A percentile compares a stretch with the other conserved stretches of the same genome.
phyloP scores from a whole-genome alignment of 2,113 vertebrate species.

The Tragelaphus scriptus region DNA sequence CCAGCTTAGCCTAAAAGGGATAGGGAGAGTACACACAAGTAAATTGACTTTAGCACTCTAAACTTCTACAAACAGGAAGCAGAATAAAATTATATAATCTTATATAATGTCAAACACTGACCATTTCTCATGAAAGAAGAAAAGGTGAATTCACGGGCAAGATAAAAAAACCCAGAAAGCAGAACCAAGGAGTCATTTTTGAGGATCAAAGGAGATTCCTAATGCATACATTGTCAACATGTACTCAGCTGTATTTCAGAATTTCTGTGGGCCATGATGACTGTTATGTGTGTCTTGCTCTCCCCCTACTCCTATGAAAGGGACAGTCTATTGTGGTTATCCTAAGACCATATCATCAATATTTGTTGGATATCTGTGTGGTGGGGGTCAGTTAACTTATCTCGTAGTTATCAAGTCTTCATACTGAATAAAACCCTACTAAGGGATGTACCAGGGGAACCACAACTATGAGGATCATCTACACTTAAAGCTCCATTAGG shows the following conservation, averaged over 20 bases:
- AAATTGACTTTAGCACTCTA: neutral
- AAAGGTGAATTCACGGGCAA: neutral
- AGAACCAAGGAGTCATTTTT: neutral
- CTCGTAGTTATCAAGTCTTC: neutral
- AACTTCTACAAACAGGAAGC: neutral
- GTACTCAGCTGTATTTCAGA: neutral
- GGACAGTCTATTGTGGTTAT: neutral
- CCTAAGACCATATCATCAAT: neutral
- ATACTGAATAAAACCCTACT: neutral
- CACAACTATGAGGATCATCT: neutral
- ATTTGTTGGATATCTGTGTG: neutral
- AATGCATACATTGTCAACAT: neutral
- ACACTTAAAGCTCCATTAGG: neutral
- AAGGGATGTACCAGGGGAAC: neutral
- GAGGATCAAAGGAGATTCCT: neutral
- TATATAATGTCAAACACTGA: neutral
- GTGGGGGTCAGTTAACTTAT: neutral
- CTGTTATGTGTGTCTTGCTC: neutral
- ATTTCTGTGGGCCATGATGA: neutral
- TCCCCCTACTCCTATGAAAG: neutral
- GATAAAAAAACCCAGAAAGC: neutral
- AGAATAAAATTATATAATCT: neutral
- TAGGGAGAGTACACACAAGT: neutral
- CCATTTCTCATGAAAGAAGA: neutral
- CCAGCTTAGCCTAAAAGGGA: neutral